Evolutionary conservation across 2,113 vertebrate genomes (phyloP), one percentile per base, ranked within the genome.

Genomic region (Typhlomys cinereus): DNA sequence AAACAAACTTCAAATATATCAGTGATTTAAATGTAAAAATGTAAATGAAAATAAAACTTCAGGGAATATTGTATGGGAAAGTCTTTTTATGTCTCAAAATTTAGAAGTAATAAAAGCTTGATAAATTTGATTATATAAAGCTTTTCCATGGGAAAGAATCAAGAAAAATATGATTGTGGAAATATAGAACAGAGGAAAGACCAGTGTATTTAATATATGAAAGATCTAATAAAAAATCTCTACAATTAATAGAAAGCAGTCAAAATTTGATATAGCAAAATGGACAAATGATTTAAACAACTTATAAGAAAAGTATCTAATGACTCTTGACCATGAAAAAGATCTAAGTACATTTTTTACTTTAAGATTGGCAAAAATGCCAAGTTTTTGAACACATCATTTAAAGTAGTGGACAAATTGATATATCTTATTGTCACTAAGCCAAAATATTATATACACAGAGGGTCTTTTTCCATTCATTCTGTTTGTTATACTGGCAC

Each of bases 31-130:
- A 62, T 89, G 27, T 86, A 36, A 86, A 84, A 73, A 92, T 41
- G 61, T 27, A 81, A 94, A 80, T 12, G 39, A 64, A 57, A 76
- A 48, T 61, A 83, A 39, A 85, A 52, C 18, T 85, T 91, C 11
- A 50, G 0, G 21, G 2, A 67, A 76, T 54, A 85, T 85, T 52
- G 13, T 69, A 31, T 82, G 36, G 66, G 18, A 83, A 78, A 83
- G 12, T 1, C 25, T 91, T 95, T 74, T 85, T 89, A 74, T 82
- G 59, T 52, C n/a, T 89, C 54, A 86, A 93, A 89, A 46, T 91
- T 91, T 36, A 89, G 17, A 79, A 83, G 31, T 88, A 82, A 75
- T 27, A 57, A 84, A 94, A 92, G 23, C 39, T 41, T 46, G 13
- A 59, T 78, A 85, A 91, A 80, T 75, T 79, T 93, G 59, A 84